Evolutionary conservation across 1,140 invertebrate species (phyloP), one percentile per base, ranked within the genome.

Genomic region (Megalonaias nervosa): DNA sequence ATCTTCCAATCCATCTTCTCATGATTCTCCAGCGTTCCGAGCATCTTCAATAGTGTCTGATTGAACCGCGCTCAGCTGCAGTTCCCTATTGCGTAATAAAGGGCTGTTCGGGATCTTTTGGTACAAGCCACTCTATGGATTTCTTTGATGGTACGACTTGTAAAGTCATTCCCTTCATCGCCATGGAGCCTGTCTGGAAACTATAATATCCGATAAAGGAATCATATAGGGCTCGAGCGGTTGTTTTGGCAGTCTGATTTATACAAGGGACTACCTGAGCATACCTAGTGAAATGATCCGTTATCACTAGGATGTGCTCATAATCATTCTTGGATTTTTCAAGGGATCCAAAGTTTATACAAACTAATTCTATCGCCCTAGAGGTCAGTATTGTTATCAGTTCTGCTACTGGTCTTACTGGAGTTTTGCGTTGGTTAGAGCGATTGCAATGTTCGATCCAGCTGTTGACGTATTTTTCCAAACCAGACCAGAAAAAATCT

Each of bases 1-100:
- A 11, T 23, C 62, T 61, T 71, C 68, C 68, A 70, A 62, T 71
- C 59, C 9, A 9, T 21, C 31, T 71, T 71, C n/a, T 71, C n/a
- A 13, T 71, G 15, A 9, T 55, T 19, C 14, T 60, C 58, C 26
- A 71, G 55, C 4, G 70, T 71, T 17, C 70, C 70, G 70, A n/a
- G n/a, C n/a, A n/a, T n/a, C n/a, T n/a, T n/a, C n/a, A n/a, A n/a
- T n/a, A n/a, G n/a, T n/a, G n/a, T 71, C 70, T 71, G 70, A 62
- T 71, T 71, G 38, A 71, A 71, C 9, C 59, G 6, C 21, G 60
- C 70, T 19, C 58, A n/a, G 4, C 9, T 12, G 31, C 56, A 21
- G 62, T 16, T 67, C n/a, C 38, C 70, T n/a, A 60, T 61, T 12
- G 70, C 11, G 59, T 62, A 60, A 31, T 23, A 71, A 4, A 57